Conservation (phyloP, 2,888 invertebrate species). For the Quadroppia sp. region DNA sequence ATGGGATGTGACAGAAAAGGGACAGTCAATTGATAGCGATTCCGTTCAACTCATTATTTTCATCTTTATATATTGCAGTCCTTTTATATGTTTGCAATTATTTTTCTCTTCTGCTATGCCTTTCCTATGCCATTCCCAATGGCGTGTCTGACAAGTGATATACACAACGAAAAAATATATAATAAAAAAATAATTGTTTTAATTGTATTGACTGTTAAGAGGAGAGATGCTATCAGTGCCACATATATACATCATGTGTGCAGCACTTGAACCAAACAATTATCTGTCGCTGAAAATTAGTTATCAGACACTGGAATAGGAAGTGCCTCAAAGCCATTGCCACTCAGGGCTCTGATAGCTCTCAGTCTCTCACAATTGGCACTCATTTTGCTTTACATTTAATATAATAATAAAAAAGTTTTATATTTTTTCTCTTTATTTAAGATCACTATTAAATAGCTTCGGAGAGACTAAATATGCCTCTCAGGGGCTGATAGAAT, state of each 20-base stretch:
- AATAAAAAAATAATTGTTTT: background rate
- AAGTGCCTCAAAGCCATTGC: background rate
- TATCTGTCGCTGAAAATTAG: background rate
- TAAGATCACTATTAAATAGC: background rate
- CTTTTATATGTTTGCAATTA: background rate
- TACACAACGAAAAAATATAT: background rate
- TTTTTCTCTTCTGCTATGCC: background rate
- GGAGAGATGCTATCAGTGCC: background rate
- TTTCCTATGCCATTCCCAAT: background rate
- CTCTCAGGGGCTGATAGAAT: background rate
- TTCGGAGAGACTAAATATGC: background rate
- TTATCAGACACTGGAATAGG: background rate
- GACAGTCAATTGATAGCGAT: background rate
- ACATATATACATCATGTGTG: background rate
- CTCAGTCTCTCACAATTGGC: background rate
- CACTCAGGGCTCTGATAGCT: background rate
- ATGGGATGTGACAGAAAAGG: background rate
- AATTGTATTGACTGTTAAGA: background rate
- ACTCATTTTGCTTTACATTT: background rate
- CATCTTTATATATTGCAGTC: background rate
- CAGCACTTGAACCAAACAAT: background rate
- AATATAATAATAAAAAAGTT: background rate
- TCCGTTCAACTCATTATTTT: background rate
- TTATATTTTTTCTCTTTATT: background rate
- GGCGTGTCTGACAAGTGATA: background rate